Conservation (phyloP, 1,140 invertebrate genomes). For the Delia radicum region DNA sequence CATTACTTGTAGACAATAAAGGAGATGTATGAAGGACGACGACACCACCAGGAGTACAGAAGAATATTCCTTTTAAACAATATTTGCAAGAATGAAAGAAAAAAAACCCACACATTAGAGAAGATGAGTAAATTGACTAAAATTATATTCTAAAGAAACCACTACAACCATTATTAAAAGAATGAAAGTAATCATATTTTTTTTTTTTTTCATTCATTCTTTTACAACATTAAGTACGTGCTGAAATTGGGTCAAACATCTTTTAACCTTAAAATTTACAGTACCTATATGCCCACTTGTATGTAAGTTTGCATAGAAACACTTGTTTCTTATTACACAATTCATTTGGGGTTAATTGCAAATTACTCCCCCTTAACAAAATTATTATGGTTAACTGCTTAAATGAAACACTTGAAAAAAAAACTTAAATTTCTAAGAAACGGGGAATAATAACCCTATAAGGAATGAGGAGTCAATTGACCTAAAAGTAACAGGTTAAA, state of each 20-base stretch:
- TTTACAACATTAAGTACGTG: not conserved
- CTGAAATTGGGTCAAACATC: slow-evolving; percentile 5
- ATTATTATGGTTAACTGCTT: no score
- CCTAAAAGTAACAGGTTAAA: no score
- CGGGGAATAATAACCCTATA: no score
- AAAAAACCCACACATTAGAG: not conserved
- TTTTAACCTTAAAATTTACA: slow-evolving; percentile 9
- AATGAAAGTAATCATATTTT: not conserved
- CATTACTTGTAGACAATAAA: not conserved
- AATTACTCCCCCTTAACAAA: not conserved
- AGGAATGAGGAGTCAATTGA: no score
- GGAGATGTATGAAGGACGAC: not conserved
- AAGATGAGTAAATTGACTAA: not conserved
- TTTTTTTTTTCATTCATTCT: no score
- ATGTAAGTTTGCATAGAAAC: not conserved
- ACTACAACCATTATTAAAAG: not conserved
- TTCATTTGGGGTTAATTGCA: not conserved
- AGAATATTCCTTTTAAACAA: not conserved
- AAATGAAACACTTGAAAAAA: no score
- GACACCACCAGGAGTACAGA: no score
- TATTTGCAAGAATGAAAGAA: not conserved
- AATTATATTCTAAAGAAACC: not conserved
- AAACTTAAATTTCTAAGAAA: no score
- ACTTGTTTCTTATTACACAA: not conserved
- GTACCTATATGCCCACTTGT: not conserved